These are phyloP conservation scores for Acanthisitta chloris DNA, from an alignment of 2,113 vertebrate genomes.

Conservation along the genomic window DNA sequence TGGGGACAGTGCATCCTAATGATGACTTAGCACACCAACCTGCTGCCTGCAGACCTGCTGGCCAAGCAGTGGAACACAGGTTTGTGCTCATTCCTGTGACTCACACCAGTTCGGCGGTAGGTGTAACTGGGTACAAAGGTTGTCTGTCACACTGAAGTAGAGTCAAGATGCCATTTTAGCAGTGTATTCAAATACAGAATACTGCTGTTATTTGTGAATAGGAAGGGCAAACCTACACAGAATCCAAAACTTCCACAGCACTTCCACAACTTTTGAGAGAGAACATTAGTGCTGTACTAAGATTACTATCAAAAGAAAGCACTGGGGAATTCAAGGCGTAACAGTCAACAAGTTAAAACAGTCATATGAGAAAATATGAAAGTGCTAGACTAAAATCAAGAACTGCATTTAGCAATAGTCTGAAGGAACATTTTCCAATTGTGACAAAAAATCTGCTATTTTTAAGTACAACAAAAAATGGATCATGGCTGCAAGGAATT, in stretches of 20 bases:
- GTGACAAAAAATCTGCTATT: neutral
- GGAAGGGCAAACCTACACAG: neutral
- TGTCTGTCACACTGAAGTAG: neutral
- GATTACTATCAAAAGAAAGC: neutral
- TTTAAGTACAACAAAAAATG: neutral
- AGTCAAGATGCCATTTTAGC: neutral
- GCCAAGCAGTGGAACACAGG: rapidly evolving
- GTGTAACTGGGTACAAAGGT: no score
- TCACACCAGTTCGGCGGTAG: rapidly evolving
- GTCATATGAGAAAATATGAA: neutral
- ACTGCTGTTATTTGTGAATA: neutral
- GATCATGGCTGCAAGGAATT: neutral
- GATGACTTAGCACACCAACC: neutral
- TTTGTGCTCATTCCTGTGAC: rapidly evolving
- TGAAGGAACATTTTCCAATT: neutral
- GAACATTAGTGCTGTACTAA: neutral
- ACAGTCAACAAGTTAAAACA: neutral
- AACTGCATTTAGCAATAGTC: neutral
- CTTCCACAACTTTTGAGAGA: neutral
- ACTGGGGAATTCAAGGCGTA: neutral
- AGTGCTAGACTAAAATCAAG: neutral
- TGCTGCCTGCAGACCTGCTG: no score
- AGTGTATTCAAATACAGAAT: neutral
- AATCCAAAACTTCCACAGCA: neutral
- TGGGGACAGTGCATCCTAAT: rapidly evolving